Evolutionary conservation across 2,888 invertebrate species (phyloP).

Genomic region (Parapristionchus giblindavisi): DNA sequence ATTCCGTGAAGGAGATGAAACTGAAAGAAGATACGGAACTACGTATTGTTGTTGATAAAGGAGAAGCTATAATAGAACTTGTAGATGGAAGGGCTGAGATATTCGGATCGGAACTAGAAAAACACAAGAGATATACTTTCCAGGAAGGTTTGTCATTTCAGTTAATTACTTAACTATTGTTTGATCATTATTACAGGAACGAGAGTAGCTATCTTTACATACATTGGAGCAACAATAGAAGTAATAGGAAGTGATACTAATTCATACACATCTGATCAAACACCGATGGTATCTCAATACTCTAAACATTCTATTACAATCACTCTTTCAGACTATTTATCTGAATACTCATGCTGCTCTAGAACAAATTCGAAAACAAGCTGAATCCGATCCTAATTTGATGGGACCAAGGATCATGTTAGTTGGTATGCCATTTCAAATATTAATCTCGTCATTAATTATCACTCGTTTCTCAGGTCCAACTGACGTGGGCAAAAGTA

Average conservation of each 20-base stretch:
- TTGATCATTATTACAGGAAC: constrained; percentile 77
- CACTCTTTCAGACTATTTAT: constrained; percentile 77
- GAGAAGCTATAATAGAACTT: constrained; percentile 75
- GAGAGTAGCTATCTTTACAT: constrained; percentile 94
- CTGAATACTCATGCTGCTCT: constrained; percentile 93
- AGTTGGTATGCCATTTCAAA: constrained; percentile 37
- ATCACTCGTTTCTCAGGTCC: constrained; percentile 76
- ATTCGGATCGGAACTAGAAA: constrained; percentile 93
- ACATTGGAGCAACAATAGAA: constrained; percentile 90
- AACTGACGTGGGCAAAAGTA: constrained; percentile 94
- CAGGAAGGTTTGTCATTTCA: constrained; percentile 51
- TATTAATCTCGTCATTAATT: neutral
- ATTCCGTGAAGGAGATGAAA: constrained; percentile 44
- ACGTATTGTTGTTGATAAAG: constrained; percentile 48
- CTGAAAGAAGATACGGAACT: constrained; percentile 65
- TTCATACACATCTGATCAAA: constrained; percentile 92
- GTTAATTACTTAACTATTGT: constrained; percentile 10
- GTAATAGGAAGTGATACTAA: constrained; percentile 89
- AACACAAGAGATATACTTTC: constrained; percentile 79
- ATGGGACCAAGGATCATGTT: constrained; percentile 61
- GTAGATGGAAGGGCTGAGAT: constrained; percentile 91
- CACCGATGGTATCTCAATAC: constrained; percentile 77
- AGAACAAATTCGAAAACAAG: constrained; percentile 85
- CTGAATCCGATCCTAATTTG: constrained; percentile 70
- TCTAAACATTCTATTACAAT: neutral